phyloP scores from a whole-genome alignment of 2,797 vertebrate genomes.

The Megalops cyprinoides region DNA sequence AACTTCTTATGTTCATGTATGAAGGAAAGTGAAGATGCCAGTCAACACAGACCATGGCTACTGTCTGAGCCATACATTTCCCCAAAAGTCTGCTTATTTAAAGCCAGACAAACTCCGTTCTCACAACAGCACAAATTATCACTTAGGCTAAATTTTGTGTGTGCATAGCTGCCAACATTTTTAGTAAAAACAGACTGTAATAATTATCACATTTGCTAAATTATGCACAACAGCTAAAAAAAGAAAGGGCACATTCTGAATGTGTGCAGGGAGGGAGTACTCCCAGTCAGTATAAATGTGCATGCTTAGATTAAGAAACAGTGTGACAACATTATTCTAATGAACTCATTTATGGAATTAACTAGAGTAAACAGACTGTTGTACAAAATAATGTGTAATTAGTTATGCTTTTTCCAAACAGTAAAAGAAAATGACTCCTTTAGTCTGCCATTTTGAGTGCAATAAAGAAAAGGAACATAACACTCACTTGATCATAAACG shows the following conservation, averaged over 20 bases:
- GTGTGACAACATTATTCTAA: too few relatives aligned
- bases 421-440: too few relatives aligned
- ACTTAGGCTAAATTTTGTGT: slow-evolving; percentile 5
- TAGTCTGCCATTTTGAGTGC: too few relatives aligned
- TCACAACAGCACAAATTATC: slow-evolving; percentile 13
- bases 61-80: slow-evolving; percentile 35
- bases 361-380: too few relatives aligned
- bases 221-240: background rate
- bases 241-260: background rate
- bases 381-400: too few relatives aligned
- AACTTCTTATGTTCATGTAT: slow-evolving; percentile 22
- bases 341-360: too few relatives aligned
- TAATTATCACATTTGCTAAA: slow-evolving; percentile 25
- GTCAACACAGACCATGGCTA: slow-evolving; percentile 26
- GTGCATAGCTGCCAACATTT: slow-evolving; percentile 4
- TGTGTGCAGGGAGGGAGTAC: too few relatives aligned
- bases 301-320: too few relatives aligned
- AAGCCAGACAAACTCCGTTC: slow-evolving; percentile 13
- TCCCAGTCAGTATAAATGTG: too few relatives aligned
- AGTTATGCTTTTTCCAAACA: too few relatives aligned
- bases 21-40: slow-evolving; percentile 20
- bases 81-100: background rate
- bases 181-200: slow-evolving; percentile 21
- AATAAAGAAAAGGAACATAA: too few relatives aligned
- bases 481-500: too few relatives aligned